Percentiles rank a stretch among this genome's conserved stretches.
These are phyloP conservation scores for Ephestia elutella DNA, from an alignment of 1,140 invertebrate species.

Conservation along the genomic window DNA sequence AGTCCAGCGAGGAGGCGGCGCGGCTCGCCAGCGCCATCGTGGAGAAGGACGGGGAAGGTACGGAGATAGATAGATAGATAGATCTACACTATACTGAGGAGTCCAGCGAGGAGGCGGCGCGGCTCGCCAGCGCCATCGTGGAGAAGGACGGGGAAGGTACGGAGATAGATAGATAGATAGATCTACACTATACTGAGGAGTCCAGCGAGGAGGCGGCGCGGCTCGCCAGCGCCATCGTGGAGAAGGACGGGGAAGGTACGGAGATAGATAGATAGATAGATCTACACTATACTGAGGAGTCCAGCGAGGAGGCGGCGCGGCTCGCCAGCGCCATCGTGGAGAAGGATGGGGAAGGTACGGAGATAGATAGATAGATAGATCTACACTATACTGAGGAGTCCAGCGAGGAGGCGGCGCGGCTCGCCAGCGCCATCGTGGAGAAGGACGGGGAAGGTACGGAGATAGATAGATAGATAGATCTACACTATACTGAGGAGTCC, in stretches of 20 bases:
- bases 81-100: too few species aligned
- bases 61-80: too few species aligned
- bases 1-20: conserved; percentile 55
- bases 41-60: conserved; percentile 9
- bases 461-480: too few species aligned
- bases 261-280: too few species aligned
- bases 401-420: conserved; percentile 48
- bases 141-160: conserved; percentile 9
- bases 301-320: conserved; percentile 49
- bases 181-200: too few species aligned
- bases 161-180: too few species aligned
- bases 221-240: conserved; percentile 36
- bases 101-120: conserved; percentile 53
- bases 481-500: too few species aligned
- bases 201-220: conserved; percentile 52
- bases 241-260: conserved; percentile 10
- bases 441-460: too few species aligned
- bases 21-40: conserved; percentile 37
- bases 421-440: conserved; percentile 36
- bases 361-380: too few species aligned
- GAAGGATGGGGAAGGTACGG: conserved; percentile 8
- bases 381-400: too few species aligned
- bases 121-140: conserved; percentile 36
- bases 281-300: too few species aligned
- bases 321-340: conserved; percentile 37